Conservation (phyloP, 2,888 invertebrate species). For the Agonopterix heracliana region DNA sequence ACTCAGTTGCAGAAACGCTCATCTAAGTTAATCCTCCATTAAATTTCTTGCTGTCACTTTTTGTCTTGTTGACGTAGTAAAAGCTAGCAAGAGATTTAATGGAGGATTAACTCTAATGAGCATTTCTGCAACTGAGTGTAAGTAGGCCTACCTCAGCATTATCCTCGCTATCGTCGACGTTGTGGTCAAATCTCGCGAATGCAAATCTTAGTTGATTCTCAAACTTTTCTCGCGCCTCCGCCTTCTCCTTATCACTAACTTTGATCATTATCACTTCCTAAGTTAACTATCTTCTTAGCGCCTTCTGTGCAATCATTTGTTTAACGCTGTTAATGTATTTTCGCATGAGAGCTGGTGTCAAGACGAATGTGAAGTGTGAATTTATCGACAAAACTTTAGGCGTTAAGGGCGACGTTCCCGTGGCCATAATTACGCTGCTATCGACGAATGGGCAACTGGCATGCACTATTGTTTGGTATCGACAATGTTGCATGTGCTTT, state of each 20-base stretch:
- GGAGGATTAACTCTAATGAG: too few species aligned
- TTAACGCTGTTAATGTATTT: not conserved
- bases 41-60: too few species aligned
- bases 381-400: conserved; percentile 64
- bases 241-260: conserved; percentile 32
- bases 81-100: too few species aligned
- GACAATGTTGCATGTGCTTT: too few species aligned
- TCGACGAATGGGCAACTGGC: not conserved
- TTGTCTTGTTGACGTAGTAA: too few species aligned
- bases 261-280: not conserved
- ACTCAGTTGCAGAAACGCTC: too few species aligned
- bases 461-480: not conserved
- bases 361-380: conserved; percentile 40
- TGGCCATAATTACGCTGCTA: conserved; percentile 1
- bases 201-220: conserved; percentile 62
- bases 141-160: conserved; percentile 45
- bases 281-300: not conserved
- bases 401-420: conserved; percentile 20
- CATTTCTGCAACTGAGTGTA: too few species aligned
- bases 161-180: conserved; percentile 61
- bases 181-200: conserved; percentile 53
- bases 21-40: too few species aligned
- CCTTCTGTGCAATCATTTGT: not conserved
- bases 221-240: conserved; percentile 57
- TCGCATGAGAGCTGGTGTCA: not conserved